Evolutionary conservation across 2,797 vertebrate species (phyloP), one percentile per base, ranked within the genome.

Genomic region (Catharus ustulatus): DNA sequence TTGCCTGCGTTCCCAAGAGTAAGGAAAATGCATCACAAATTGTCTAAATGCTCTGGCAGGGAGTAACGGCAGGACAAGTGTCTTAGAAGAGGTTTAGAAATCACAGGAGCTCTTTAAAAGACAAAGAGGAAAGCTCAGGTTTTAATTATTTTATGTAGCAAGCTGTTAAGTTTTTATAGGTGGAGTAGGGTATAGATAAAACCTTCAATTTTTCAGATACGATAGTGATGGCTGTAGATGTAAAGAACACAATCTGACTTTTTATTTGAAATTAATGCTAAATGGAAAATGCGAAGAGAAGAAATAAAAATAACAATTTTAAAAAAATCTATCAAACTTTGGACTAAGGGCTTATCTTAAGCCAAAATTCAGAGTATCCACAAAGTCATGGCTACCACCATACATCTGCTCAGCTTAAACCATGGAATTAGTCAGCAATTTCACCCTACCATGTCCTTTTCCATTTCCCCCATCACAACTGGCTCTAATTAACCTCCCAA

Each of bases 11-110:
- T 68, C 71, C 85, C 88, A 91, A 30, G 5, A 83, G 54, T 11
- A 45, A 57, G 42, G 66, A 84, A 95, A 93, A 88, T 36, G n/a
- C 48, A 90, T 57, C 84, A 81, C 63, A 74, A 93, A 55, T 68
- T 51, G 24, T 59, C 86, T 74, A 93, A 89, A 84, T 49, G 62
- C 58, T 71, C 76, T 92, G 91, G 81, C 80, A 88, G 66, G 66
- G 24, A 95, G 52, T 43, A 58, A 69, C 0, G 23, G 46, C 74
- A 61, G 58, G 84, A 89, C 63, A 87, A 77, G 54, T 90, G 62
- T 91, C 74, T 83, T 24, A 73, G 61, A 38, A 76, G 38, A 42
- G 24, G 68, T 67, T 95, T 87, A 48, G 79, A 75, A 87, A 63
- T 52, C 26, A 71, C 58, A 89, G 73, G 48, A 88, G 66, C 17